Conservation (phyloP, 2,113 vertebrate species). For the Ochotona princeps region DNA sequence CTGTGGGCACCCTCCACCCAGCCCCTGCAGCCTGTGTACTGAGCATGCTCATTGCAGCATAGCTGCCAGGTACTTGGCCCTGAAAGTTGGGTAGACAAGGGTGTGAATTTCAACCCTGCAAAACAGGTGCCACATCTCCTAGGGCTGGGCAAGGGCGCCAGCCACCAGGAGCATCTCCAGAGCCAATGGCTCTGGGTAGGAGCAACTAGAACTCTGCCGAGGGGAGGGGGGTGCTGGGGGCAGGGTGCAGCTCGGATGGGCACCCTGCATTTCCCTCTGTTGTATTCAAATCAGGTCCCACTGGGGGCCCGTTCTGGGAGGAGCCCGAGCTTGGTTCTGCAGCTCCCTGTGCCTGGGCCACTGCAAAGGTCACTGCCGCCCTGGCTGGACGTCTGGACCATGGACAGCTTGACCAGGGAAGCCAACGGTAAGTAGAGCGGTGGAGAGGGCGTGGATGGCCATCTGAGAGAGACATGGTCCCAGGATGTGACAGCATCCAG, state of each 20-base stretch:
- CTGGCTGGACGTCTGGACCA: slow-evolving; percentile 36
- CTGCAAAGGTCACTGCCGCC: neutral
- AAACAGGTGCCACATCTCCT: too few species aligned
- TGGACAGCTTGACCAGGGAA: slow-evolving; percentile 66
- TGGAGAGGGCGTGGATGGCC: rapidly evolving
- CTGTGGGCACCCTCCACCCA: rapidly evolving
- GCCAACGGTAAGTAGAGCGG: slow-evolving; percentile 73
- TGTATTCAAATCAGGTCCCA: slow-evolving; percentile 61
- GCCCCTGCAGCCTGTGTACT: neutral
- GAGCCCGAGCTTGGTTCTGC: slow-evolving; percentile 35
- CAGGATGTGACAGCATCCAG: neutral
- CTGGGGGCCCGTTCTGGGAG: slow-evolving; percentile 60
- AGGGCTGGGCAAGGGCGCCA: neutral
- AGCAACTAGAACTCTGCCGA: neutral
- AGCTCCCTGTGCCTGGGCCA: neutral
- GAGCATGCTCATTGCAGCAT: too few species aligned
- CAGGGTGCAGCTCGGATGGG: neutral
- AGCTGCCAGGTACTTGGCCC: neutral
- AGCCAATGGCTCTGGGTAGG: neutral
- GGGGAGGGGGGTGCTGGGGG: neutral
- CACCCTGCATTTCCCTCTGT: neutral
- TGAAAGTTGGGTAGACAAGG: neutral
- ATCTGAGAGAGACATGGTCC: too few species aligned
- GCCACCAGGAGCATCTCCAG: neutral
- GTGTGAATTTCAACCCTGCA: neutral